Conservation (phyloP, 1,140 invertebrate species). For the Drosophila pachea region DNA sequence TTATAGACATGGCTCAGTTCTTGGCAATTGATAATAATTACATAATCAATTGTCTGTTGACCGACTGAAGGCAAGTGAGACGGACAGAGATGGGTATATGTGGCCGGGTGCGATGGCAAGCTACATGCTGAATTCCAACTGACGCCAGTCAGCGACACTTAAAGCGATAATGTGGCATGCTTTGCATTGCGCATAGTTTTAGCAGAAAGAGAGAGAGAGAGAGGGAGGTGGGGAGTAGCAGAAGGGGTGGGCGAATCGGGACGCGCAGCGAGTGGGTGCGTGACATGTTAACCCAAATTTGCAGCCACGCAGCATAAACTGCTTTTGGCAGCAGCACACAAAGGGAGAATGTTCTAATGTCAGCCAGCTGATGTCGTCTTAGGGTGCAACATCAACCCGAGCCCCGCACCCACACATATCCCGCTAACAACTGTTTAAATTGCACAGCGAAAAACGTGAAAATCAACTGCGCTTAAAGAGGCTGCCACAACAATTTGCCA, state of each 20-base stretch:
- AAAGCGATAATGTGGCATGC: constrained; percentile 70
- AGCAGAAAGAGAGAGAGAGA: neutral
- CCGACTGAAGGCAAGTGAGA: neutral
- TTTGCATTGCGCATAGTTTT: constrained; percentile 37
- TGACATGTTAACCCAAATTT: constrained; percentile 78
- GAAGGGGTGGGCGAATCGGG: neutral
- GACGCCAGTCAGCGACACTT: constrained; percentile 63
- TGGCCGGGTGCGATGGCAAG: constrained; percentile 1
- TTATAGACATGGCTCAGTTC: no score
- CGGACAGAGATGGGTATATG: constrained; percentile 6
- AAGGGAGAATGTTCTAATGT: constrained; percentile 69
- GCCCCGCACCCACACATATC: constrained; percentile 34
- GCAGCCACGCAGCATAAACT: constrained; percentile 63
- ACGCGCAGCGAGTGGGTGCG: constrained; percentile 45
- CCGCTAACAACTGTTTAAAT: constrained; percentile 44
- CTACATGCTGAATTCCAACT: constrained; percentile 50
- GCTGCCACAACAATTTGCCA: constrained; percentile 43
- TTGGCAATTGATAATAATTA: constrained; percentile 10
- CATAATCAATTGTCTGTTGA: neutral
- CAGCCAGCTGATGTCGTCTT: constrained; percentile 61
- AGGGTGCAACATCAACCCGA: constrained; percentile 40
- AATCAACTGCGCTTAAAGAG: constrained; percentile 54
- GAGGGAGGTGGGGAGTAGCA: neutral
- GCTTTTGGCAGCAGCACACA: constrained; percentile 71
- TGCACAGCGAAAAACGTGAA: constrained; percentile 19